Conservation (phyloP, 1,140 invertebrate genomes). For the Eumaeus atala region DNA sequence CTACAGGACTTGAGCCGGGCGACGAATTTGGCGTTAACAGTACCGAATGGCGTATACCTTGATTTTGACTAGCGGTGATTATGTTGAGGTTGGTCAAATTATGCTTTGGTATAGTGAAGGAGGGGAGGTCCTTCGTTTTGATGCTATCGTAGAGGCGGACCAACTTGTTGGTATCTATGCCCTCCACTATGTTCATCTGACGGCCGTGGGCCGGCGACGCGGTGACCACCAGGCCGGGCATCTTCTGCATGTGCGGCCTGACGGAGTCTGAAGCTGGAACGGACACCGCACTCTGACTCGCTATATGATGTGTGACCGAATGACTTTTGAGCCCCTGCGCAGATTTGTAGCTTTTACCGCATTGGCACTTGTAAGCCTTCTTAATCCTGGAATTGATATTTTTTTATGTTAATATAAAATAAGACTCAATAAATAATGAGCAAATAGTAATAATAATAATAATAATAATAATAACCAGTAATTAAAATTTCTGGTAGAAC, state of each 20-base stretch:
- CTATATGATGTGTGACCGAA: slow-evolving; percentile 75
- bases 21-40: slow-evolving; percentile 34
- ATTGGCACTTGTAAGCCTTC: slow-evolving; percentile 86
- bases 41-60: slow-evolving; percentile 33
- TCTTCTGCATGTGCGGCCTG: slow-evolving; percentile 23
- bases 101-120: slow-evolving; percentile 58
- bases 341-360: slow-evolving; percentile 89
- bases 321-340: slow-evolving; percentile 84
- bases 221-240: slow-evolving; percentile 51
- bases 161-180: slow-evolving; percentile 49
- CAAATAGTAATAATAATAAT: no score
- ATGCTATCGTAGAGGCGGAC: slow-evolving; percentile 63
- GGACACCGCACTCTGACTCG: slow-evolving; percentile 21
- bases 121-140: slow-evolving; percentile 46
- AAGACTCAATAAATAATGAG: no score
- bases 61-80: slow-evolving; percentile 32
- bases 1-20: slow-evolving; percentile 33
- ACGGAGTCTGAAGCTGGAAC: slow-evolving; percentile 19
- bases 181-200: slow-evolving; percentile 35
- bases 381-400: slow-evolving; percentile 75
- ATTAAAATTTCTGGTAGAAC: no score
- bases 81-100: slow-evolving; percentile 47
- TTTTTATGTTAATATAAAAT: no score
- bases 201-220: slow-evolving; percentile 37
- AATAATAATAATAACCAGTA: no score